A percentile compares a stretch with the other conserved stretches of the same genome.
phyloP scores from a whole-genome alignment of 2,888 invertebrate genomes.

The Steromphala cineraria region DNA sequence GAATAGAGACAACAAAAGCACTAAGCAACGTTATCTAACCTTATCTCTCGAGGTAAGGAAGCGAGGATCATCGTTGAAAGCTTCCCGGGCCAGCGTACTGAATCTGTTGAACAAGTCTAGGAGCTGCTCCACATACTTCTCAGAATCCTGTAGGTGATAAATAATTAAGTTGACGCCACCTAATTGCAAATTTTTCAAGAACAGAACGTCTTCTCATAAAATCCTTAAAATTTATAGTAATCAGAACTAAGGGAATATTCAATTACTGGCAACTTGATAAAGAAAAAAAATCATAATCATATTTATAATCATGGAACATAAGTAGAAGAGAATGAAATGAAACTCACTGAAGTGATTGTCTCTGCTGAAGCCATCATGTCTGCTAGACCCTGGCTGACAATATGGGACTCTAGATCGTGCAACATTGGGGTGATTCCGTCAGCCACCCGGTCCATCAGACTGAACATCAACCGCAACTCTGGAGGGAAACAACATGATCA shows the following conservation, averaged over 20 bases:
- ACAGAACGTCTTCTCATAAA: too few relatives aligned
- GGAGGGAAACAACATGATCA: constrained; percentile 38
- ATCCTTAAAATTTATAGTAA: too few relatives aligned
- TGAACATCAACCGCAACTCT: constrained; percentile 83
- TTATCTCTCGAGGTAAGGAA: constrained; percentile 98
- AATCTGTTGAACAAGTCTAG: constrained; percentile 94
- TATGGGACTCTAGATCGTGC: constrained; percentile 92
- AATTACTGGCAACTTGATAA: too few relatives aligned
- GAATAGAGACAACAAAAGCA: background rate
- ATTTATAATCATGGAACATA: too few relatives aligned
- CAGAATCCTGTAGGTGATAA: constrained; percentile 83
- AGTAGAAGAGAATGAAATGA: background rate
- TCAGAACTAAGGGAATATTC: too few relatives aligned
- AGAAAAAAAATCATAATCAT: too few relatives aligned
- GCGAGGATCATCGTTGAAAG: constrained; percentile 96
- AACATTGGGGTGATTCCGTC: constrained; percentile 96
- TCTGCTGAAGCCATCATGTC: constrained; percentile 98
- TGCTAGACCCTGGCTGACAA: constrained; percentile 92
- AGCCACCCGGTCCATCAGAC: constrained; percentile 88
- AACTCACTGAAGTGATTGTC: constrained; percentile 86
- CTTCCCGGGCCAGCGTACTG: constrained; percentile 92
- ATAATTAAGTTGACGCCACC: background rate
- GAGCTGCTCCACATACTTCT: constrained; percentile 97
- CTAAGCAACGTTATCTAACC: constrained; percentile 51
- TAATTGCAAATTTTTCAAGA: too few relatives aligned